These are phyloP conservation scores for Lethenteron reissneri DNA, from an alignment of 2,113 vertebrate genomes.

Conservation along the genomic window DNA sequence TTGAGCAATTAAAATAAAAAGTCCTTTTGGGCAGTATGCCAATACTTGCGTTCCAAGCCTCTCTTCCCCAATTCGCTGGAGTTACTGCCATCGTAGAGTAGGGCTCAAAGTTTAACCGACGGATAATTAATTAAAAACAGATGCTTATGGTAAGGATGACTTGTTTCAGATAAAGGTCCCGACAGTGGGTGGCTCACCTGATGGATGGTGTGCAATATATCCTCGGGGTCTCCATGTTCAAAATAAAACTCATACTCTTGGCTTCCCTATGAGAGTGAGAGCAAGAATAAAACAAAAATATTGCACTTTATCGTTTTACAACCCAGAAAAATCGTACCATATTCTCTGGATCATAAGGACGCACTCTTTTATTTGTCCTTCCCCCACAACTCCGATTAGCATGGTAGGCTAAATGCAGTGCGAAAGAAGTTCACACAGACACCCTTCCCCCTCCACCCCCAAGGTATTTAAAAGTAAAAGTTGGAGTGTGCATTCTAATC, in stretches of 20 bases:
- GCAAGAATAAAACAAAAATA: too few relatives aligned
- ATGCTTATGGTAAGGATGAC: background rate
- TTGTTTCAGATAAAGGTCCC: background rate
- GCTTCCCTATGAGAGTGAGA: background rate
- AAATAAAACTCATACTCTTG: background rate
- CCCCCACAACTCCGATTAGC: too few relatives aligned
- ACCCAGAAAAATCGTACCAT: too few relatives aligned
- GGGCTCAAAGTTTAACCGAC: background rate
- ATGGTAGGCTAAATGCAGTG: too few relatives aligned
- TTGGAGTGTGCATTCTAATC: too few relatives aligned
- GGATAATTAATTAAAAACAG: background rate
- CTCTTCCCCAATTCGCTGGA: background rate
- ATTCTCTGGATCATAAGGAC: too few relatives aligned
- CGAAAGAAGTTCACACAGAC: too few relatives aligned
- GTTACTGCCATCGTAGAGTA: background rate
- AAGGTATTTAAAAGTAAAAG: too few relatives aligned
- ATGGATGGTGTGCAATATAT: constrained; percentile 3
- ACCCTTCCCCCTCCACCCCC: too few relatives aligned
- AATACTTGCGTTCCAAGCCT: background rate
- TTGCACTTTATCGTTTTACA: too few relatives aligned
- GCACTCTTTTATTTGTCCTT: too few relatives aligned
- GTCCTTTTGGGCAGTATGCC: background rate
- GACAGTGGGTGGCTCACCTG: background rate
- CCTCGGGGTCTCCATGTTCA: constrained; percentile 2
- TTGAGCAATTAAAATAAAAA: background rate